Percentiles rank a stretch among this genome's conserved stretches.
phyloP scores from a whole-genome alignment of 1,140 invertebrate genomes.

The Homalodisca vitripennis region DNA sequence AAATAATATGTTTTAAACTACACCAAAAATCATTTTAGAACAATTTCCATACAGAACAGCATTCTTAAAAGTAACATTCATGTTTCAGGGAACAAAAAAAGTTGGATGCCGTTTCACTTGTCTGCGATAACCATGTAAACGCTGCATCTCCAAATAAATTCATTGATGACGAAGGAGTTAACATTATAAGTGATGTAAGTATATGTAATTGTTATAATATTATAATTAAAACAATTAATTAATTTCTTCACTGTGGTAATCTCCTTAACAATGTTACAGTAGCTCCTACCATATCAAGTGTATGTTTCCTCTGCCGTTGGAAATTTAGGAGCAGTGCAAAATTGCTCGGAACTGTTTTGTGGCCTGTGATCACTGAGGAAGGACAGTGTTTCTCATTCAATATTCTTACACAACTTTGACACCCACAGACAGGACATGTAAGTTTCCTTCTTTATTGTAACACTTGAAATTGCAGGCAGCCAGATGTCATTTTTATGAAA shows the following conservation, averaged over 20 bases:
- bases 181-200: background rate
- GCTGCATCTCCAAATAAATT: background rate
- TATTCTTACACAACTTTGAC: slow-evolving; percentile 56
- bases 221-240: background rate
- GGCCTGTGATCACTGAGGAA: slow-evolving; percentile 63
- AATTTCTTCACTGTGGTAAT: background rate
- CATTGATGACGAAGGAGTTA: slow-evolving; percentile 22
- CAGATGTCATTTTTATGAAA: no score
- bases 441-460: no score
- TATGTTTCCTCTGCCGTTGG: slow-evolving; percentile 47
- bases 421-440: slow-evolving; percentile 48
- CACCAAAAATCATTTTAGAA: no score
- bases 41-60: no score
- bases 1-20: no score
- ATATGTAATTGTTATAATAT: background rate
- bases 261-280: slow-evolving; percentile 45
- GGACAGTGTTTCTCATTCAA: slow-evolving; percentile 71
- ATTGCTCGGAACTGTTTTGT: slow-evolving; percentile 51
- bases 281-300: slow-evolving; percentile 55
- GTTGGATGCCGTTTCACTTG: slow-evolving; percentile 7
- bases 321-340: no score
- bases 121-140: slow-evolving; percentile 18
- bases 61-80: no score
- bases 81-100: slow-evolving; percentile 9
- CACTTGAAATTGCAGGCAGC: no score